Evolutionary conservation across 1,140 invertebrate genomes (phyloP).

Genomic region (Pseudomyrmex gracilis): DNA sequence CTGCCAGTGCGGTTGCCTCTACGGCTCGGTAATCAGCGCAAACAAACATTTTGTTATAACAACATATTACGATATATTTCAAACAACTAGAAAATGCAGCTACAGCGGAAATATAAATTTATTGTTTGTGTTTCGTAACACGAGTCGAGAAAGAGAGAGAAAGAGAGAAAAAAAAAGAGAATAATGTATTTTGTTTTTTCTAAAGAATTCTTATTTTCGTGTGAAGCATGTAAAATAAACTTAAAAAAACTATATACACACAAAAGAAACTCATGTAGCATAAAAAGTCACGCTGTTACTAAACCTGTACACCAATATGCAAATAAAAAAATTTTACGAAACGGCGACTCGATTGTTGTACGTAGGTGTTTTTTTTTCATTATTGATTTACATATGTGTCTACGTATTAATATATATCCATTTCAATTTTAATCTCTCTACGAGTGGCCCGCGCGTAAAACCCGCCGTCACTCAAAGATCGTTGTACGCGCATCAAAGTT

Average conservation of each 20-base stretch:
- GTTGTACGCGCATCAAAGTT: slow-evolving; percentile 10
- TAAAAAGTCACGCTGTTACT: not conserved
- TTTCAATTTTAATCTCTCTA: slow-evolving; percentile 26
- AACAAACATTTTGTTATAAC: slow-evolving; percentile 25
- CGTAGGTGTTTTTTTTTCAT: slow-evolving; percentile 1
- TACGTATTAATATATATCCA: slow-evolving; percentile 27
- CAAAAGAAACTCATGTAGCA: not conserved
- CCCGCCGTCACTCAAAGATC: slow-evolving; percentile 13
- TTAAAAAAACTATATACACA: slow-evolving; percentile 12
- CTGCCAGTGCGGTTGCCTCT: slow-evolving; percentile 3
- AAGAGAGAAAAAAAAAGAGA: too few species aligned
- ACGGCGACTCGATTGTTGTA: slow-evolving; percentile 8
- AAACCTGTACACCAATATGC: slow-evolving; percentile 1
- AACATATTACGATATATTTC: slow-evolving; percentile 44
- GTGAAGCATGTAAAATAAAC: slow-evolving; percentile 19
- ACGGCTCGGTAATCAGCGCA: slow-evolving; percentile 41
- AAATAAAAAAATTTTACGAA: slow-evolving; percentile 39
- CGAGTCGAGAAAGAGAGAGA: not conserved
- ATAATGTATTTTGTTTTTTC: too few species aligned
- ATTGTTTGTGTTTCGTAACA: slow-evolving; percentile 31
- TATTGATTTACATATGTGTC: not conserved
- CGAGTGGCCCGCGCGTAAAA: slow-evolving; percentile 9
- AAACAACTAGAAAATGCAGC: slow-evolving; percentile 33
- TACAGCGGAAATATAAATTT: slow-evolving; percentile 36
- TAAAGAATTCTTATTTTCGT: slow-evolving; percentile 29